Percentiles rank a stretch among this genome's conserved stretches.
Conservation (phyloP, 2,797 vertebrate species). For the Lacerta viridis region DNA sequence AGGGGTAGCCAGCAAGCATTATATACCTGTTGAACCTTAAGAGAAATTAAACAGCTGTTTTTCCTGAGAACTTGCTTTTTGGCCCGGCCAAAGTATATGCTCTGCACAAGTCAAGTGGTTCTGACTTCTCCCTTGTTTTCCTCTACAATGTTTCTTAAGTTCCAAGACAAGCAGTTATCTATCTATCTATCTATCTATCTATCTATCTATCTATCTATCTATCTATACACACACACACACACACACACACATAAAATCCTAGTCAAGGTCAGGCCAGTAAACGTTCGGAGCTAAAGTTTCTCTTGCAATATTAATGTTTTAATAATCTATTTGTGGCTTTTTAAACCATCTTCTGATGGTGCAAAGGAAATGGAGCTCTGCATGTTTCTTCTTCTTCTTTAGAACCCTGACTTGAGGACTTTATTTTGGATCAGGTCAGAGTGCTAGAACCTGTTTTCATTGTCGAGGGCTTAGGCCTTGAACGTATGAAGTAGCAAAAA, state of each 20-base stretch:
- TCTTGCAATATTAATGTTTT: slow-evolving; percentile 13
- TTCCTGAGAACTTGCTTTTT: slow-evolving; percentile 7
- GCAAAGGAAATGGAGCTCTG: neutral
- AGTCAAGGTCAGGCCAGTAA: neutral
- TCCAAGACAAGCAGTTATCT: neutral
- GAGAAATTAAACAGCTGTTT: neutral
- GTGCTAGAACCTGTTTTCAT: neutral
- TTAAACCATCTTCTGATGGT: neutral
- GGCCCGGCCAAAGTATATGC: neutral
- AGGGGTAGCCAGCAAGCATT: neutral
- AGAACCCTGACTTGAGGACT: neutral
- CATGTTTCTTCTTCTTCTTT: neutral
- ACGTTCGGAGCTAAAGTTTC: neutral
- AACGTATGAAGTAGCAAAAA: neutral
- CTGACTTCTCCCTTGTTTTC: neutral
- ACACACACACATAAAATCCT: too few relatives aligned
- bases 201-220: neutral
- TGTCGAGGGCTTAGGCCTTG: neutral
- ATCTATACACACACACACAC: too few relatives aligned
- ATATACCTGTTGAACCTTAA: neutral
- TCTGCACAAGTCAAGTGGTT: neutral
- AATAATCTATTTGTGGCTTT: neutral
- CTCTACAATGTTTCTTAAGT: neutral
- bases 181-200: neutral
- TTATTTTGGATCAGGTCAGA: neutral